These are phyloP conservation scores for Rynchops niger DNA, from an alignment of 2,113 vertebrate genomes.

Conservation along the genomic window DNA sequence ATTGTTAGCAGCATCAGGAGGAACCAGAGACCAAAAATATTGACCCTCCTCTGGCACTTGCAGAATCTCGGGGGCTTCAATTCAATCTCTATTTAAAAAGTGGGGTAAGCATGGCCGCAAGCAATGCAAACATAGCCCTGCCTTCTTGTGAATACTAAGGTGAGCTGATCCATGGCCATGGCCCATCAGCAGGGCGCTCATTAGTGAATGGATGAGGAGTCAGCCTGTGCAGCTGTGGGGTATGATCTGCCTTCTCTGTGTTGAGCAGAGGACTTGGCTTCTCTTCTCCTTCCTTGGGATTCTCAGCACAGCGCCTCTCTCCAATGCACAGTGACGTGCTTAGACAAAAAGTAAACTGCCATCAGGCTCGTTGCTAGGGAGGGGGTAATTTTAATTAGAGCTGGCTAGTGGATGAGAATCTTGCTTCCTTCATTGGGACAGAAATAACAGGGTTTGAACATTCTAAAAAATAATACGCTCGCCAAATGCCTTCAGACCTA, in stretches of 20 bases:
- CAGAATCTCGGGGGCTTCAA: not conserved
- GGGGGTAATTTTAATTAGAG: not conserved
- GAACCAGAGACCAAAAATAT: not conserved
- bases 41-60: not conserved
- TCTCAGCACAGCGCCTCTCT: not conserved
- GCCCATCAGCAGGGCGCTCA: not conserved
- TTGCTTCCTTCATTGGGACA: not conserved
- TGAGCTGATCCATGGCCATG: rapidly evolving
- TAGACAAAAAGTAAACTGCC: not conserved
- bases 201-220: not conserved
- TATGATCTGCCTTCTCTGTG: not conserved
- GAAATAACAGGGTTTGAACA: not conserved
- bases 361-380: not conserved
- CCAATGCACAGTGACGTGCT: rapidly evolving
- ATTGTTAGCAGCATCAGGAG: not conserved
- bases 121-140: not conserved
- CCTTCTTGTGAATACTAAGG: not conserved
- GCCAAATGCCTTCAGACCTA: not conserved
- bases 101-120: not conserved
- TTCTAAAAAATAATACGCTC: not conserved
- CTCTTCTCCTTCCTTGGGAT: not conserved
- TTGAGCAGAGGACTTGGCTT: not conserved
- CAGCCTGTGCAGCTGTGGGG: not conserved
- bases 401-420: not conserved
- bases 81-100: not conserved